Evolutionary conservation across 2,113 vertebrate genomes (phyloP), one percentile per base, ranked within the genome.

Genomic region (Pyxicephalus adspersus): DNA sequence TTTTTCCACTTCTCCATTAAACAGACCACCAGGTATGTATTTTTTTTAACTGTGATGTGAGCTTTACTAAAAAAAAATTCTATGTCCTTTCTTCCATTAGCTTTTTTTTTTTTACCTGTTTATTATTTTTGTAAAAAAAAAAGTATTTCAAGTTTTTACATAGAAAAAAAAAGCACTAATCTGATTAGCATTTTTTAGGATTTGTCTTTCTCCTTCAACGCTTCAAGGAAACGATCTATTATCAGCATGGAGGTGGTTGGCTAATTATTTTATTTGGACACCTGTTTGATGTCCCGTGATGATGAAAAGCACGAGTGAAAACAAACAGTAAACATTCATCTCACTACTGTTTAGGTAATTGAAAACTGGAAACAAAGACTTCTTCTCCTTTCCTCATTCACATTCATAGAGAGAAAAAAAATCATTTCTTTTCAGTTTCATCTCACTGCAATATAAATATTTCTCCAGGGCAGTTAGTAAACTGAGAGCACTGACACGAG

Each of bases 1-100:
- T 92, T 88, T 89, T 89, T 86, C 8, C 11, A 8, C 3, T 45
- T 45, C 11, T 94, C 91, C 89, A 89, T 75, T 91, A 91, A 77
- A 83, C 90, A 91, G 96, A 98, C 96, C 96, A 97, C 96, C 95
- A 93, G 96, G 94, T 17, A 83, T 5, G 94, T 84, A 76, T 57
- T 77, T 29, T 65, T 70, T 84, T 84, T 84, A 85, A 74, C 22
- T 83, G 83, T 87, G 90, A 91, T 91, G 89, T 92, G 94, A 90
- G 91, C 94, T 94, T 91, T 92, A 65, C 89, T 77, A 87, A 86
- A 87, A 90, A 92, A 89, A 71, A 73, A 84, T 85, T 85, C 90
- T 88, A 67, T 83, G 90, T 89, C 91, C 92, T 89, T 89, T 89
- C 88, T 88, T 89, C 89, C 87, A 91, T 81, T 83, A 4, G 23